Evolutionary conservation across 2,888 invertebrate genomes (phyloP).

Genomic region (Torymus aiolomorphi): DNA sequence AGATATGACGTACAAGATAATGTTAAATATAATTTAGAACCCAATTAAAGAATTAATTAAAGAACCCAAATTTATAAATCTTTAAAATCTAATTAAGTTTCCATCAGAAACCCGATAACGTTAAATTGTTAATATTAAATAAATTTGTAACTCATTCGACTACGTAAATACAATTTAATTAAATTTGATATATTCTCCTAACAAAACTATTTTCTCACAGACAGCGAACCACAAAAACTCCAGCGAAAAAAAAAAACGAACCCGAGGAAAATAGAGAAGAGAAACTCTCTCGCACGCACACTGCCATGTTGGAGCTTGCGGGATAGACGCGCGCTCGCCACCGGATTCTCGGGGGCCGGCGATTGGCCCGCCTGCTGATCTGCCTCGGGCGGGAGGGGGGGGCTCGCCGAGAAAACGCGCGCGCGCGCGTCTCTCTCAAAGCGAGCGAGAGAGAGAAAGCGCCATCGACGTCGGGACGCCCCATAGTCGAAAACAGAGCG

Average conservation of each 20-base stretch:
- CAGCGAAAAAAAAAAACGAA: neutral
- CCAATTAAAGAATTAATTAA: too few species aligned
- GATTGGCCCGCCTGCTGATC: conserved; percentile 52
- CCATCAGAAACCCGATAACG: too few species aligned
- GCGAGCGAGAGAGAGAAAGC: conserved; percentile 21
- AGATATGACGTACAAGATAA: too few species aligned
- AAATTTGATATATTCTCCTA: too few species aligned
- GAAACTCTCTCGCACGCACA: conserved; percentile 13
- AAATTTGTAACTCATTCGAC: too few species aligned
- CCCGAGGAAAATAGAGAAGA: neutral
- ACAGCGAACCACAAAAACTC: neutral
- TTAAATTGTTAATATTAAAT: too few species aligned
- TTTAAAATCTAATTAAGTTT: too few species aligned
- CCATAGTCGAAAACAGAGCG: conserved; percentile 42
- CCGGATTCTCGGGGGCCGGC: conserved; percentile 40
- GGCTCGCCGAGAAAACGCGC: conserved; percentile 22
- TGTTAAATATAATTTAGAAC: too few species aligned
- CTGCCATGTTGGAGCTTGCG: conserved; percentile 55
- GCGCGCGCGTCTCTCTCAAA: neutral
- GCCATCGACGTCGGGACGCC: conserved; percentile 38
- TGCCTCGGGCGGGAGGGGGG: conserved; percentile 21
- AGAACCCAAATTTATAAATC: too few species aligned
- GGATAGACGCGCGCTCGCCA: conserved; percentile 29
- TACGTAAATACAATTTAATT: too few species aligned
- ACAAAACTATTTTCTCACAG: neutral